Conservation (phyloP, 2,113 vertebrate species). For the Taurulus bubalis region DNA sequence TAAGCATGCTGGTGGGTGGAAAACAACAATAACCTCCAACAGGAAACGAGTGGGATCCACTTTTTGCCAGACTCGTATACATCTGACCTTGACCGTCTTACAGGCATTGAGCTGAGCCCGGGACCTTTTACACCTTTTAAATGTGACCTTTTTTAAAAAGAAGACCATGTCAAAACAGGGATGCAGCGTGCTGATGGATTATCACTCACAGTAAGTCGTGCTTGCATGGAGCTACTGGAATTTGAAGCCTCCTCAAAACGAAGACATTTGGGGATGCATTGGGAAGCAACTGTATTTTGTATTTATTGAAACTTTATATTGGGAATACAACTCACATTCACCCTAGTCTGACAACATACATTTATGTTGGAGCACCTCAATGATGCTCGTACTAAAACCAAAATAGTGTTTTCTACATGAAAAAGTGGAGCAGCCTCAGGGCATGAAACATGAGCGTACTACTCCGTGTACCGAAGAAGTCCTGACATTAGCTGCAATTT, state of each 20-base stretch:
- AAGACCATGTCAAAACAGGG: background rate
- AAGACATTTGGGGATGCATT: background rate
- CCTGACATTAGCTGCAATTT: conserved; percentile 25
- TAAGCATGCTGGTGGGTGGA: background rate
- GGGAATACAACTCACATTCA: background rate
- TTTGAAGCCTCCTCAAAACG: background rate
- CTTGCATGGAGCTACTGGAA: background rate
- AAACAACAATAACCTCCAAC: background rate
- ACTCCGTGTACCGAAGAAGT: background rate
- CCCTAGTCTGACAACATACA: too few species aligned
- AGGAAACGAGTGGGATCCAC: background rate
- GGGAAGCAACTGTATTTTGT: background rate
- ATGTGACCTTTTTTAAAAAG: conserved; percentile 20
- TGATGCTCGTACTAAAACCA: background rate
- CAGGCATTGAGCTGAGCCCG: background rate
- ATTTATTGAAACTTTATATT: background rate
- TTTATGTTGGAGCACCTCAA: background rate
- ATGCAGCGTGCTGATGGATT: conserved; percentile 22
- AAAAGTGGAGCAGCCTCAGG: background rate
- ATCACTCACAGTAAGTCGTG: background rate
- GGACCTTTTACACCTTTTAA: conserved; percentile 40
- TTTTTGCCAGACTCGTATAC: background rate
- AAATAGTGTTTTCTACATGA: background rate
- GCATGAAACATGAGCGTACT: conserved; percentile 1
- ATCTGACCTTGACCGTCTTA: background rate